Evolutionary conservation across 2,797 vertebrate genomes (phyloP).

Genomic region (Erpetoichthys calabaricus): DNA sequence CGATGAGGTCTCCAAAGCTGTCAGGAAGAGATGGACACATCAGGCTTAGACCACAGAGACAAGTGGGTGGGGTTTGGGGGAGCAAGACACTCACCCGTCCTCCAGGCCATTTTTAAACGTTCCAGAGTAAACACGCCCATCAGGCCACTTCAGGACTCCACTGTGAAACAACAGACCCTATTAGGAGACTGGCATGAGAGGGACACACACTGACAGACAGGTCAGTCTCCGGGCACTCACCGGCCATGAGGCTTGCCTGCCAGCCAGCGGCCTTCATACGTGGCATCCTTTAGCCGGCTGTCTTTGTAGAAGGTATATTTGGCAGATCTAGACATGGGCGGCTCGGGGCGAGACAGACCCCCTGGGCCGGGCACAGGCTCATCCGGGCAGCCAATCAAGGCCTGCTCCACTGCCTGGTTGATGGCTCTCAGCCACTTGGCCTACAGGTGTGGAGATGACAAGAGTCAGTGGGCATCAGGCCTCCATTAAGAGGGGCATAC

Average conservation of each 20-base stretch:
- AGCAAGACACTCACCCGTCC: slow-evolving; percentile 65
- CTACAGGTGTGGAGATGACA: slow-evolving; percentile 35
- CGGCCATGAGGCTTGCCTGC: slow-evolving; percentile 83
- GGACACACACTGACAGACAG: neutral
- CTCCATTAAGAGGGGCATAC: too few species aligned
- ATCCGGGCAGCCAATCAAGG: slow-evolving; percentile 55
- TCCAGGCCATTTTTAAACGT: slow-evolving; percentile 80
- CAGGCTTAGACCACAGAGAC: neutral
- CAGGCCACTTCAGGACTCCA: slow-evolving; percentile 79
- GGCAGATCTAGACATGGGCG: slow-evolving; percentile 76
- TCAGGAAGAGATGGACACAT: slow-evolving; percentile 7
- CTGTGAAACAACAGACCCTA: slow-evolving; percentile 35
- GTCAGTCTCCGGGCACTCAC: slow-evolving; percentile 35
- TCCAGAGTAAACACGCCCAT: slow-evolving; percentile 79
- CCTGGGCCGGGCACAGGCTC: slow-evolving; percentile 29
- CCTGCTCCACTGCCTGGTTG: slow-evolving; percentile 86
- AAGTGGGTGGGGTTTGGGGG: too few species aligned
- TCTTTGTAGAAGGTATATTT: slow-evolving; percentile 91
- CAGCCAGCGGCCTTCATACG: slow-evolving; percentile 80
- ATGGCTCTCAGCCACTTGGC: slow-evolving; percentile 88
- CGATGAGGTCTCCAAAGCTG: slow-evolving; percentile 75
- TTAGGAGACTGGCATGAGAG: neutral
- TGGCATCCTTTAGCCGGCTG: slow-evolving; percentile 75
- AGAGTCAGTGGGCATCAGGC: neutral
- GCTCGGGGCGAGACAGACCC: slow-evolving; percentile 57